These are phyloP conservation scores for Gonatopus flavifemur DNA, from an alignment of 1,140 invertebrate species.

Conservation along the genomic window DNA sequence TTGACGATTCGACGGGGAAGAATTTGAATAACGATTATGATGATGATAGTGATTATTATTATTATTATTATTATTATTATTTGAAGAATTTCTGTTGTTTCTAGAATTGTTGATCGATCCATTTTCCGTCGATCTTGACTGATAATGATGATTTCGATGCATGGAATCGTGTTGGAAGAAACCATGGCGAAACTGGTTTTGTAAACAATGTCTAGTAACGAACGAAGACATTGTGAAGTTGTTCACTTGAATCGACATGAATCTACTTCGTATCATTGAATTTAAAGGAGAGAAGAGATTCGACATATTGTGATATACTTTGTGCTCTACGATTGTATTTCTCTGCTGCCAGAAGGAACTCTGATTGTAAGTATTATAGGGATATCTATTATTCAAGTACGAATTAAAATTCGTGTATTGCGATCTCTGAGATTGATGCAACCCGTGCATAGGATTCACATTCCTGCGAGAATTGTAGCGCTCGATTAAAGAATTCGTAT, in stretches of 20 bases:
- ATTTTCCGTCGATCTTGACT: slow-evolving; percentile 25
- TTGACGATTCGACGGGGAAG: slow-evolving; percentile 10
- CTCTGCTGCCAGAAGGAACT: slow-evolving; percentile 18
- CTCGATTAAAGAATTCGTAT: too few species aligned
- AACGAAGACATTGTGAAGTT: slow-evolving; percentile 24
- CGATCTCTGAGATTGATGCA: neutral
- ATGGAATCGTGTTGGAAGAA: slow-evolving; percentile 29
- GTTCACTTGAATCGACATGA: slow-evolving; percentile 16
- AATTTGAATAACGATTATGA: too few species aligned
- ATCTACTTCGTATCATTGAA: slow-evolving; percentile 17
- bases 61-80: neutral
- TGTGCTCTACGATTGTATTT: slow-evolving; percentile 14
- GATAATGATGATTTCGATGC: slow-evolving; percentile 18
- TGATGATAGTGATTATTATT: too few species aligned
- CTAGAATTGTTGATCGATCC: slow-evolving; percentile 6
- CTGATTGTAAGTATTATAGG: slow-evolving; percentile 6
- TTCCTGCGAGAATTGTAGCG: too few species aligned
- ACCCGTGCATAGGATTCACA: slow-evolving; percentile 2
- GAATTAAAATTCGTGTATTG: slow-evolving; percentile 11
- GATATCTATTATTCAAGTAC: slow-evolving; percentile 10
- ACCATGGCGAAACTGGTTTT: slow-evolving; percentile 24
- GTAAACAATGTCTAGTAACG: slow-evolving; percentile 23
- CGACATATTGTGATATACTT: slow-evolving; percentile 20
- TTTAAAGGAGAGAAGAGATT: slow-evolving; percentile 10
- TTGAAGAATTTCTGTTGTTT: slow-evolving; percentile 3